Evolutionary conservation across 2,797 vertebrate species (phyloP).

Genomic region (Rhadinocentrus ornatus): DNA sequence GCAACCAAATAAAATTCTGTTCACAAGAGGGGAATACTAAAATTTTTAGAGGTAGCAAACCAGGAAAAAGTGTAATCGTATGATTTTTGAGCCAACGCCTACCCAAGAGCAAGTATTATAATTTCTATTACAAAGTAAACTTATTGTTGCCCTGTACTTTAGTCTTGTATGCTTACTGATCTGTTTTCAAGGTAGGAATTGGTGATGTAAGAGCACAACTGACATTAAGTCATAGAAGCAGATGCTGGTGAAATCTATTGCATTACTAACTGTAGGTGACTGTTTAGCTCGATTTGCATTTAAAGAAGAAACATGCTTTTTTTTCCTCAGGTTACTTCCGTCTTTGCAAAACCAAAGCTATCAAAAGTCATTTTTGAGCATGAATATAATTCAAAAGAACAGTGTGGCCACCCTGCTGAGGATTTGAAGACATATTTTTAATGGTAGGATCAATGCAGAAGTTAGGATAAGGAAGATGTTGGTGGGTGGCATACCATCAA

Average conservation of each 20-base stretch:
- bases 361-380: slow-evolving; percentile 17
- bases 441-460: slow-evolving; percentile 31
- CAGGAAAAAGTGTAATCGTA: not conserved
- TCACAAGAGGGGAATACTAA: not conserved
- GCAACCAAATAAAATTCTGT: not conserved
- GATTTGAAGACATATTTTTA: slow-evolving; percentile 20
- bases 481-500: slow-evolving; percentile 88
- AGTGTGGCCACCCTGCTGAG: slow-evolving; percentile 25
- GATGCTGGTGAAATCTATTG: slow-evolving; percentile 9
- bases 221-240: slow-evolving; percentile 3
- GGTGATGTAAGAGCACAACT: not conserved
- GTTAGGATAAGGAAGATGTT: slow-evolving; percentile 19
- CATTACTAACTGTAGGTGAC: slow-evolving; percentile 8
- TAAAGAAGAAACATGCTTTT: slow-evolving; percentile 17
- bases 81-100: not conserved
- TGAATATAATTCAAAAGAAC: slow-evolving; percentile 30
- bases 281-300: slow-evolving; percentile 33
- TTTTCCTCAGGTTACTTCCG: slow-evolving; percentile 31
- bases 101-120: not conserved
- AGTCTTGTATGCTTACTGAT: not conserved
- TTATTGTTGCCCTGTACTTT: not conserved
- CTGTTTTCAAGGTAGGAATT: not conserved
- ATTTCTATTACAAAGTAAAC: not conserved
- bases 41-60: not conserved
- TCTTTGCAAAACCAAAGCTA: slow-evolving; percentile 26